Percentiles rank a stretch among this genome's conserved stretches.
These are phyloP conservation scores for Geopemphigus sp. DNA, from an alignment of 1,140 invertebrate genomes.

Conservation along the genomic window DNA sequence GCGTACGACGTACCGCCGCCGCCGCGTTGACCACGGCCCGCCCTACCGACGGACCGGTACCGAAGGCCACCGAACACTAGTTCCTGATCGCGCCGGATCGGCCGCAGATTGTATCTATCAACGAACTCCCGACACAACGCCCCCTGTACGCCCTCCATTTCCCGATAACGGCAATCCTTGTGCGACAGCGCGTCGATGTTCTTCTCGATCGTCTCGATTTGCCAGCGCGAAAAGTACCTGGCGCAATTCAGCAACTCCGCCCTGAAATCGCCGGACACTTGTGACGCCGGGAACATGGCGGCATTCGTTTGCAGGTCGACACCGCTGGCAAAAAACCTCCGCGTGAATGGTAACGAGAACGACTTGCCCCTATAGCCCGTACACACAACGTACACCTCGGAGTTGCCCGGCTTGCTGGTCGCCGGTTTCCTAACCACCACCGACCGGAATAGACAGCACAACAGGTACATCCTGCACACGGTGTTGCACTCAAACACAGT, in stretches of 20 bases:
- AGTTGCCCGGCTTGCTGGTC: conserved; percentile 91
- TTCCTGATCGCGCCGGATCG: background rate
- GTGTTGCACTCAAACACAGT: conserved; percentile 83
- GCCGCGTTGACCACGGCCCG: background rate
- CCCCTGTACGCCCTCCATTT: background rate
- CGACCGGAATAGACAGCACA: conserved; percentile 71
- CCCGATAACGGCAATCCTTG: background rate
- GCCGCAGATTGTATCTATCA: background rate
- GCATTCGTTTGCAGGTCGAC: background rate
- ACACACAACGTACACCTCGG: conserved; percentile 86
- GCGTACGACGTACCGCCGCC: background rate
- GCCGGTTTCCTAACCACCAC: conserved; percentile 82
- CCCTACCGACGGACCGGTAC: too few species aligned
- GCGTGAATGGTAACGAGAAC: background rate
- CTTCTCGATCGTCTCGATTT: background rate
- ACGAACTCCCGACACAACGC: background rate
- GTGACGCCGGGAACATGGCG: background rate
- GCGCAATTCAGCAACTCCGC: background rate
- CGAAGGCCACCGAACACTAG: background rate
- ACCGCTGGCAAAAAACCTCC: background rate
- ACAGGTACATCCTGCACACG: conserved; percentile 75
- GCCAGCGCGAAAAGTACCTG: background rate
- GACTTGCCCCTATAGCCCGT: conserved; percentile 60
- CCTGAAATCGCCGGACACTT: background rate
- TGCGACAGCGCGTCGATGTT: background rate